A percentile compares a stretch with the other conserved stretches of the same genome.
These are phyloP conservation scores for Columbina picui DNA, from an alignment of 2,113 vertebrate species.

Conservation along the genomic window DNA sequence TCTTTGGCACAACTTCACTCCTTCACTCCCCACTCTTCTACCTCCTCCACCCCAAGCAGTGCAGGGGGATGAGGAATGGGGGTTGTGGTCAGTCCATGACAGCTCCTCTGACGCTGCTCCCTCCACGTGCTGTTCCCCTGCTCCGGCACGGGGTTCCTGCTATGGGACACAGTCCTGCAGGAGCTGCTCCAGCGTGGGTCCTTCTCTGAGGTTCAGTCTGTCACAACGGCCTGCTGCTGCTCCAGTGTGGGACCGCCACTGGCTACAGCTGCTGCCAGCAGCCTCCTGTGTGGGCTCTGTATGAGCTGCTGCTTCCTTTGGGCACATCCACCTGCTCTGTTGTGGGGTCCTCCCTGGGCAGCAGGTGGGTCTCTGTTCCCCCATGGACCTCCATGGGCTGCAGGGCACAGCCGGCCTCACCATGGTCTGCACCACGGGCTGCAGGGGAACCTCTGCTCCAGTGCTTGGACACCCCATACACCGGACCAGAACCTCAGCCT, in stretches of 20 bases:
- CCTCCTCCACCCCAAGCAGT: fast-evolving
- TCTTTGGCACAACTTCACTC: not conserved
- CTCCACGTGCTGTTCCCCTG: not conserved
- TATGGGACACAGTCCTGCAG: too few species aligned
- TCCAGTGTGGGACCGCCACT: too few species aligned
- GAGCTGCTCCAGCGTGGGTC: not conserved
- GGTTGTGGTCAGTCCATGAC: too few species aligned
- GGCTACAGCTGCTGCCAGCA: not conserved
- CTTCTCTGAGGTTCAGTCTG: not conserved
- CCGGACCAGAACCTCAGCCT: too few species aligned
- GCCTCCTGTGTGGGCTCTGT: not conserved
- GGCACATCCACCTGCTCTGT: fast-evolving
- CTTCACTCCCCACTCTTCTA: not conserved
- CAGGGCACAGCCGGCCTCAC: not conserved
- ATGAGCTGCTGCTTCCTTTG: not conserved
- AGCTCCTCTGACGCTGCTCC: not conserved
- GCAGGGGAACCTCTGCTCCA: not conserved
- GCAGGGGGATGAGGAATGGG: fast-evolving
- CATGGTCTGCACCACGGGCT: not conserved
- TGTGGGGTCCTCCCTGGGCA: not conserved
- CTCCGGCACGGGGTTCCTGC: not conserved
- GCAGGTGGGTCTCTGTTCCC: not conserved
- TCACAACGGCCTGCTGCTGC: too few species aligned
- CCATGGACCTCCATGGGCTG: not conserved
- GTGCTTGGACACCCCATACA: fast-evolving